Evolutionary conservation across 2,888 invertebrate species (phyloP), one percentile per base, ranked within the genome.

Genomic region (Andrena camellia): DNA sequence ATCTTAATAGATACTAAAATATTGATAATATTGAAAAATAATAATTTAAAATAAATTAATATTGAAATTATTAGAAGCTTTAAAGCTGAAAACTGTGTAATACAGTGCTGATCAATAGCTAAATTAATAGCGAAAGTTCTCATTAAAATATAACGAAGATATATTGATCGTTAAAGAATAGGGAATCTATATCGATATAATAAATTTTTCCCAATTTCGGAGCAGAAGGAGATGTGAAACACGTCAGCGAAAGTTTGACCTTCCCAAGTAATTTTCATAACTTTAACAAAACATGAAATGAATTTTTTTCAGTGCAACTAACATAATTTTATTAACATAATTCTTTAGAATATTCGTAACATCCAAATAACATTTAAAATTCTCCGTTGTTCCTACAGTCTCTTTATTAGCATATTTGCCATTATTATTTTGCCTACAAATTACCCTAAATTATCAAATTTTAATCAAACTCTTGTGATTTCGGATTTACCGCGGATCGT

Each of bases 401-500:
- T 54, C 50, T 59, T 73, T 78, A 86, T 87, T 87, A 78, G 78
- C n/a, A n/a, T n/a, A n/a, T n/a, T n/a, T n/a, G n/a, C n/a, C n/a
- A n/a, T n/a, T n/a, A n/a, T n/a, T n/a, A n/a, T n/a, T n/a, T n/a
- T n/a, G n/a, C n/a, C n/a, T n/a, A 13, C 17, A 23, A 57, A 8
- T 48, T 33, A 48, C n/a, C 52, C 2, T 6, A 62, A 67, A n/a
- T 42, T 62, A 10, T 35, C 23, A 20, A 60, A 8, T 54, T 33
- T 50, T 52, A 31, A 71, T 86, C 60, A 78, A 57, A 80, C 73
- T 70, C 64, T 66, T 63, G 2, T 20, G n/a, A 31, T 35, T 48
- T 48, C 2, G n/a, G 3, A 17, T 50, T 26, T 59, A 31, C 68
- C 62, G 72, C 52, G 73, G 78, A 77, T 81, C 67, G 70, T 63